phyloP scores from a whole-genome alignment of 2,113 vertebrate species.

The Phalacrocorax aristotelis region DNA sequence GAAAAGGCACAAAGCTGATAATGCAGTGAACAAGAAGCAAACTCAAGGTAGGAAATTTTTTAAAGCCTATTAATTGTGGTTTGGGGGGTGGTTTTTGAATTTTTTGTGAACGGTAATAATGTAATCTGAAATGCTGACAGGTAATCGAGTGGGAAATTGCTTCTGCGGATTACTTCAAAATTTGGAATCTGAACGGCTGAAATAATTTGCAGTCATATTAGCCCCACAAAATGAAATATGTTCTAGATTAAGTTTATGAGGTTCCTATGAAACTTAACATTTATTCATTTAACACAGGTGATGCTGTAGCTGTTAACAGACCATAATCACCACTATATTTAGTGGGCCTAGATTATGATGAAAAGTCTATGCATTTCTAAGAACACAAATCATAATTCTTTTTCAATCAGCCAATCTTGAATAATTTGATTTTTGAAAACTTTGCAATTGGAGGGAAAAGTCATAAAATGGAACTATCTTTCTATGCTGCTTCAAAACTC shows the following conservation, averaged over 20 bases:
- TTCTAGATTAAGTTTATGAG: not conserved
- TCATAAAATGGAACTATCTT: not conserved
- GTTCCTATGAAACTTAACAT: not conserved
- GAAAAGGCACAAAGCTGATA: slow-evolving; percentile 98
- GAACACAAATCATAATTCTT: not conserved
- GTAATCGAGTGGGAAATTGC: not conserved
- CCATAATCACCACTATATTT: not conserved
- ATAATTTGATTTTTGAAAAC: not conserved
- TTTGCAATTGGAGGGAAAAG: not conserved
- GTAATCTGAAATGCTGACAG: not conserved
- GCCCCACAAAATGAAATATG: not conserved
- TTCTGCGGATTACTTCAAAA: not conserved
- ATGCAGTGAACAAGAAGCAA: slow-evolving; percentile 94
- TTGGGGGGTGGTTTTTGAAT: not conserved
- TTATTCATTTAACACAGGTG: not conserved
- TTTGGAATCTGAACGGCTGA: not conserved
- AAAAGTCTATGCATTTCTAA: not conserved
- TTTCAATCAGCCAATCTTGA: not conserved
- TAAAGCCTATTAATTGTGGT: not conserved
- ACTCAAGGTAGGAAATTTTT: slow-evolving; percentile 87
- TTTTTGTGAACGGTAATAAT: not conserved
- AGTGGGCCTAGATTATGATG: not conserved
- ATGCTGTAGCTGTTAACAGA: not conserved
- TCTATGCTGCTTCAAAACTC: not conserved
- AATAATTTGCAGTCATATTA: not conserved